Evolutionary conservation across 1,140 invertebrate genomes (phyloP).

Genomic region (Chlorops oryzae): DNA sequence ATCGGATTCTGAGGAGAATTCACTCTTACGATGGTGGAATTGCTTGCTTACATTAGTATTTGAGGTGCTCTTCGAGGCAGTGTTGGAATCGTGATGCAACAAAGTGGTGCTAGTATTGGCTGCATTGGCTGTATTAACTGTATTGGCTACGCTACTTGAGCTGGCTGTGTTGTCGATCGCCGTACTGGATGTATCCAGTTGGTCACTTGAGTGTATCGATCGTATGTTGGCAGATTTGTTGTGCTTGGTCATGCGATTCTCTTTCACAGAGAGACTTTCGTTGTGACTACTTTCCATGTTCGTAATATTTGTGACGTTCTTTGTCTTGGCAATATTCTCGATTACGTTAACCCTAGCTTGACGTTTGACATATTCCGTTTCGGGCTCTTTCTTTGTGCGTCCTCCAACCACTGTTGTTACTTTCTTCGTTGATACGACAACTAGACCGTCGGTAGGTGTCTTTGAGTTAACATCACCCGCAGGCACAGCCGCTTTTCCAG

Average conservation of each 20-base stretch:
- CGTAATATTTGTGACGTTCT: slow-evolving; percentile 31
- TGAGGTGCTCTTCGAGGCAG: slow-evolving; percentile 1
- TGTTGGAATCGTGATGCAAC: too few relatives aligned
- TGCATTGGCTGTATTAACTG: background rate
- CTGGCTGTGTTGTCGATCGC: background rate
- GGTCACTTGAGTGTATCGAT: too few relatives aligned
- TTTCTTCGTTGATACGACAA: slow-evolving; percentile 51
- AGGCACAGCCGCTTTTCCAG: slow-evolving; percentile 49
- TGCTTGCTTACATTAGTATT: slow-evolving; percentile 22
- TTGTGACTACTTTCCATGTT: slow-evolving; percentile 38
- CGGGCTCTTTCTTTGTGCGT: slow-evolving; percentile 38
- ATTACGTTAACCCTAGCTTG: slow-evolving; percentile 40
- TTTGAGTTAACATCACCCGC: slow-evolving; percentile 46
- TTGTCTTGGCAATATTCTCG: slow-evolving; percentile 40
- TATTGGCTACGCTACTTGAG: background rate
- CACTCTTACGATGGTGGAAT: slow-evolving; percentile 59
- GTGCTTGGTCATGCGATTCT: slow-evolving; percentile 8
- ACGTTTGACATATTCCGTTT: slow-evolving; percentile 41
- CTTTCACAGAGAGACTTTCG: slow-evolving; percentile 18
- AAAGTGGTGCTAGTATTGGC: background rate
- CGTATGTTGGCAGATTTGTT: background rate
- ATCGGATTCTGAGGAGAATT: slow-evolving; percentile 66
- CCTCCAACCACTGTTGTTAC: slow-evolving; percentile 47
- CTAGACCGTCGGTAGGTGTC: slow-evolving; percentile 52
- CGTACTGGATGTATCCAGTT: too few relatives aligned